Evolutionary conservation across 1,140 invertebrate genomes (phyloP).

Genomic region (Whitmania pigra): DNA sequence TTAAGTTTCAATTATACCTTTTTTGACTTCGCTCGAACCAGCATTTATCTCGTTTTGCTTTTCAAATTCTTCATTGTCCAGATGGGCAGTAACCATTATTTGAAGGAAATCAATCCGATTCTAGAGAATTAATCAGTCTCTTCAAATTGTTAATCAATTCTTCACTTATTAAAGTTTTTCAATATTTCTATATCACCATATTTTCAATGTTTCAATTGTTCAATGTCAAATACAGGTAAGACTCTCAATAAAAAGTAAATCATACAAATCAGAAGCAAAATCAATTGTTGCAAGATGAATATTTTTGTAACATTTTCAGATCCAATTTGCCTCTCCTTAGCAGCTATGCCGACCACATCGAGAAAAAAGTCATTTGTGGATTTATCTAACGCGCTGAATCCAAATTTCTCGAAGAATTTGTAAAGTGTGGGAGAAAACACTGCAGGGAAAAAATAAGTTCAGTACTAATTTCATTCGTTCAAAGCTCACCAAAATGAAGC

Average conservation of each 20-base stretch:
- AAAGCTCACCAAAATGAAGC: too few relatives aligned
- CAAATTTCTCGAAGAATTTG: conserved; percentile 8
- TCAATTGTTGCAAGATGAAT: background rate
- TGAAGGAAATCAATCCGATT: conserved; percentile 27
- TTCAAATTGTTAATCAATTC: too few relatives aligned
- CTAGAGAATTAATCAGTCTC: background rate
- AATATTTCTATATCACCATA: too few relatives aligned
- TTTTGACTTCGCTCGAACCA: background rate
- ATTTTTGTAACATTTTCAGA: background rate
- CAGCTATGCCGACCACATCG: conserved; percentile 5
- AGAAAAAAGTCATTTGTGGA: background rate
- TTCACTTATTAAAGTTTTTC: too few relatives aligned
- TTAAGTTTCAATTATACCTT: background rate
- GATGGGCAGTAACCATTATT: conserved; percentile 27
- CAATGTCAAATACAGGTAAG: too few relatives aligned
- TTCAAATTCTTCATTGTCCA: conserved; percentile 19
- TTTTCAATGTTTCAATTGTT: too few relatives aligned
- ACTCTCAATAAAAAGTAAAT: too few relatives aligned
- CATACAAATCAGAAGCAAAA: too few relatives aligned
- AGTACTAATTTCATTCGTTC: background rate
- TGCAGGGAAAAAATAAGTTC: conserved; percentile 2
- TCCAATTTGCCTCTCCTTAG: background rate
- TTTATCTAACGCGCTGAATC: conserved; percentile 3
- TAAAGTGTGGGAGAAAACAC: conserved; percentile 3
- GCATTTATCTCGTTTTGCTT: conserved; percentile 7